These are phyloP conservation scores for Oryzias dopingdopingensis DNA, from an alignment of 2,797 vertebrate genomes.

Conservation along the genomic window DNA sequence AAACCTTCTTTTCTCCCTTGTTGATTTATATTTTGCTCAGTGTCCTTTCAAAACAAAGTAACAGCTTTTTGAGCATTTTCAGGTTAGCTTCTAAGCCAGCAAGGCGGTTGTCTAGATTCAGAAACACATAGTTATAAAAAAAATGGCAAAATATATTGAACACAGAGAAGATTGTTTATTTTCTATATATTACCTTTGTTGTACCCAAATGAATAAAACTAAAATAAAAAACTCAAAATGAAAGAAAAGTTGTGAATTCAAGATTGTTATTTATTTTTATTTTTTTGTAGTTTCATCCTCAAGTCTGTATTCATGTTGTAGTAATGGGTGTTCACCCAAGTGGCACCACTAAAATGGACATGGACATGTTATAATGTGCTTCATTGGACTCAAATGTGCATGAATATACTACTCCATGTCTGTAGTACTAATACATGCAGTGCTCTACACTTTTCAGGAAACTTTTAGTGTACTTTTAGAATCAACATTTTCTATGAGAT, in stretches of 20 bases:
- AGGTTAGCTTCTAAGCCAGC: slow-evolving; percentile 52
- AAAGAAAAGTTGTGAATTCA: background rate
- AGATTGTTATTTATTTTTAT: background rate
- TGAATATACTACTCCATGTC: slow-evolving; percentile 7
- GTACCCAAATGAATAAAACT: background rate
- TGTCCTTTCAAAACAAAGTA: slow-evolving; percentile 44
- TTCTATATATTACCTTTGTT: background rate
- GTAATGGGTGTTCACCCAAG: background rate
- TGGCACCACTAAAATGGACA: background rate
- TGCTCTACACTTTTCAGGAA: too few relatives aligned
- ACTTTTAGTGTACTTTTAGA: too few relatives aligned
- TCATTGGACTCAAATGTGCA: background rate
- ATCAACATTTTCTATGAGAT: too few relatives aligned
- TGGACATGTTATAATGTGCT: background rate
- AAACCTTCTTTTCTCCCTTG: slow-evolving; percentile 33
- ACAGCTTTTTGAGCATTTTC: slow-evolving; percentile 39
- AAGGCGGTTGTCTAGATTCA: slow-evolving; percentile 40
- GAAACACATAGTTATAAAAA: slow-evolving; percentile 34
- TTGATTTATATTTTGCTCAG: slow-evolving; percentile 61
- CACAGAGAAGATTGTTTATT: slow-evolving; percentile 11
- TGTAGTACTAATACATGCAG: slow-evolving; percentile 12
- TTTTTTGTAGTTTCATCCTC: background rate
- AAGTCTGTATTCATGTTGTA: background rate
- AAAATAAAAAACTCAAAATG: too few relatives aligned
- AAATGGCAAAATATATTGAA: slow-evolving; percentile 39